Conservation (phyloP, 2,888 invertebrate genomes). For the Apamea monoglypha region DNA sequence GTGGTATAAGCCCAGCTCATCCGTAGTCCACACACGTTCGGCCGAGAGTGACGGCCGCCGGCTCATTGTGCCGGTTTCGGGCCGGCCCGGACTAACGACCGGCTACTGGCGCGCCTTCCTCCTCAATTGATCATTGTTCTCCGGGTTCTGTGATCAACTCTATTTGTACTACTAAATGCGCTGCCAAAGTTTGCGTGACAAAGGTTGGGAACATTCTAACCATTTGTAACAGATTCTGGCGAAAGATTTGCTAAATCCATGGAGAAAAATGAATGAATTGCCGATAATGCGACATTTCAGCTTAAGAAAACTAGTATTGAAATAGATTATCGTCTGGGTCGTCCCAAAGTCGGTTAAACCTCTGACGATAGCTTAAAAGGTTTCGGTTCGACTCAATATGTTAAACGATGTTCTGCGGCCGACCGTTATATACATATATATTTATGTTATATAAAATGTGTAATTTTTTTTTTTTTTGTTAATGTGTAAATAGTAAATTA, state of each 20-base stretch:
- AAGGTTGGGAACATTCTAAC: not conserved
- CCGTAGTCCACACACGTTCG: constrained; percentile 53
- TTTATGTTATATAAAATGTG: too few relatives aligned
- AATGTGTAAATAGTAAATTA: constrained; percentile 28
- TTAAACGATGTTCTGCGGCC: constrained; percentile 22
- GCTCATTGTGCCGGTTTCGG: constrained; percentile 60
- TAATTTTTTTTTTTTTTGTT: too few relatives aligned
- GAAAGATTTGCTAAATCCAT: constrained; percentile 2
- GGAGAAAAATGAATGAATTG: constrained; percentile 1
- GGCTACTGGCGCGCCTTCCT: constrained; percentile 40
- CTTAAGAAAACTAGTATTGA: constrained; percentile 7
- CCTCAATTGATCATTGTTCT: constrained; percentile 60
- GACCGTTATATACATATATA: not conserved
- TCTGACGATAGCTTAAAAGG: constrained; percentile 28
- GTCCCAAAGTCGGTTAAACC: constrained; percentile 5
- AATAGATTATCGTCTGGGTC: constrained; percentile 8
- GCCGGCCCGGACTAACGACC: constrained; percentile 52
- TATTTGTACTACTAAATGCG: constrained; percentile 42
- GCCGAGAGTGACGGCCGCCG: constrained; percentile 53
- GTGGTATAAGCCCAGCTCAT: constrained; percentile 24
- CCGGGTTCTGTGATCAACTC: constrained; percentile 28
- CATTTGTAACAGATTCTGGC: not conserved
- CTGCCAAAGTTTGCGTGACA: constrained; percentile 28
- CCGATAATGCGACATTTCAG: not conserved
- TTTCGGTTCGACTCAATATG: constrained; percentile 16